Conservation (phyloP, 2,113 vertebrate species). For the Otus sunia region DNA sequence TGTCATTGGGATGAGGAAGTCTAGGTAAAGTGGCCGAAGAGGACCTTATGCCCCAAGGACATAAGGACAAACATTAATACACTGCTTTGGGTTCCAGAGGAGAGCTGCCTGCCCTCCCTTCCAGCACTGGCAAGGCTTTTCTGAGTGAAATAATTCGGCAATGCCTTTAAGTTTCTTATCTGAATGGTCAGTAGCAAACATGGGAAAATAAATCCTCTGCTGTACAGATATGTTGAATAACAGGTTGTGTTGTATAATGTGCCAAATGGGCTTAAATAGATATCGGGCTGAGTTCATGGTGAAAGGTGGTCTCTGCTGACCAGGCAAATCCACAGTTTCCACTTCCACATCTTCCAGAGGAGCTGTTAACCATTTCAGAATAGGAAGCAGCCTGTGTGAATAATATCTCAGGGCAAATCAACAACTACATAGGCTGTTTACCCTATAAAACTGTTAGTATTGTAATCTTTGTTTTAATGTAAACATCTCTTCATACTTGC, state of each 20-base stretch:
- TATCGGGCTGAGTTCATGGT: not conserved
- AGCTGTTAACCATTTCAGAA: not conserved
- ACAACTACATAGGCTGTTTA: not conserved
- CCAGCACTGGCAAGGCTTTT: not conserved
- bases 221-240: not conserved
- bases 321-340: not conserved
- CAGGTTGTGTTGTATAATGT: not conserved
- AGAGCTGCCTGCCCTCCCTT: not conserved
- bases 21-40: not conserved
- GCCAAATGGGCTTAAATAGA: not conserved
- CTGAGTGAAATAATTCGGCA: not conserved
- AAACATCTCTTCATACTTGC: not conserved
- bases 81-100: not conserved
- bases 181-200: not conserved
- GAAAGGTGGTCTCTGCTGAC: not conserved
- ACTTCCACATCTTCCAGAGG: not conserved
- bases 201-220: not conserved
- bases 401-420: not conserved
- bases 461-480: not conserved
- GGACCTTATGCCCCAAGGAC: not conserved
- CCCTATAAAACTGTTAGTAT: not conserved
- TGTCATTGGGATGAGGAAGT: not conserved
- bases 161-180: not conserved
- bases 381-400: not conserved
- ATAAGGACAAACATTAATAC: not conserved